Evolutionary conservation across 2,888 invertebrate species (phyloP).

Genomic region (Disparrhopalites patrizii): DNA sequence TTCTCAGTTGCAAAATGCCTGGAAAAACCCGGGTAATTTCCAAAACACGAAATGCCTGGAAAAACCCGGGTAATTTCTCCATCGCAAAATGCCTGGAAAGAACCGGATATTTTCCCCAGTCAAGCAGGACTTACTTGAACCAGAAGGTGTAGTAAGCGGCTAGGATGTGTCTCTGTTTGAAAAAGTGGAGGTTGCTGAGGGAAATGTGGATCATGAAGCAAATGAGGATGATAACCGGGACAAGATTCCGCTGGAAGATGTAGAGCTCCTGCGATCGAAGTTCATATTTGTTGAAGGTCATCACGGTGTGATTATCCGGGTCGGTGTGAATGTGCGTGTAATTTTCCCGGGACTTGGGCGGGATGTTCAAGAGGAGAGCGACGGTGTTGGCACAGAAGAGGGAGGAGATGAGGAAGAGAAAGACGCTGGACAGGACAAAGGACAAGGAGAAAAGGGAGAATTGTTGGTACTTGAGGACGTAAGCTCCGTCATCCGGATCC

Average conservation of each 20-base stretch:
- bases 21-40: too few species aligned
- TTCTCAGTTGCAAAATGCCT: too few species aligned
- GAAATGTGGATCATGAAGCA: not conserved
- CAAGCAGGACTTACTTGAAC: not conserved
- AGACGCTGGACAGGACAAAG: not conserved
- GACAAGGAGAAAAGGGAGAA: slow-evolving; percentile 1
- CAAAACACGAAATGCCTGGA: too few species aligned
- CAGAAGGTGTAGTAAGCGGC: slow-evolving; percentile 21
- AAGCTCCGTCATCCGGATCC: slow-evolving; percentile 4
- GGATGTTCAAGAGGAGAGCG: slow-evolving; percentile 7
- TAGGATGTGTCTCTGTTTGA: not conserved
- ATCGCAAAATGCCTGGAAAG: too few species aligned
- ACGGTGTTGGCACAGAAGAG: not conserved
- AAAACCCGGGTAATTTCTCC: too few species aligned
- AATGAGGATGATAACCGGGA: slow-evolving; percentile 8
- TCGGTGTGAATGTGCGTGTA: not conserved
- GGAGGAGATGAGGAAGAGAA: not conserved
- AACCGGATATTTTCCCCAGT: too few species aligned
- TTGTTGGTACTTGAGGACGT: slow-evolving; percentile 1
- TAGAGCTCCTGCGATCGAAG: slow-evolving; percentile 8
- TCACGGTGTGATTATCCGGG: not conserved
- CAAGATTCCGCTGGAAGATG: slow-evolving; percentile 5
- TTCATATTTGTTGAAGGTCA: not conserved
- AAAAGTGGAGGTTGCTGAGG: not conserved
- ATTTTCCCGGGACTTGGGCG: not conserved